phyloP scores from a whole-genome alignment of 2,797 vertebrate genomes.

The Trachops cirrhosus region DNA sequence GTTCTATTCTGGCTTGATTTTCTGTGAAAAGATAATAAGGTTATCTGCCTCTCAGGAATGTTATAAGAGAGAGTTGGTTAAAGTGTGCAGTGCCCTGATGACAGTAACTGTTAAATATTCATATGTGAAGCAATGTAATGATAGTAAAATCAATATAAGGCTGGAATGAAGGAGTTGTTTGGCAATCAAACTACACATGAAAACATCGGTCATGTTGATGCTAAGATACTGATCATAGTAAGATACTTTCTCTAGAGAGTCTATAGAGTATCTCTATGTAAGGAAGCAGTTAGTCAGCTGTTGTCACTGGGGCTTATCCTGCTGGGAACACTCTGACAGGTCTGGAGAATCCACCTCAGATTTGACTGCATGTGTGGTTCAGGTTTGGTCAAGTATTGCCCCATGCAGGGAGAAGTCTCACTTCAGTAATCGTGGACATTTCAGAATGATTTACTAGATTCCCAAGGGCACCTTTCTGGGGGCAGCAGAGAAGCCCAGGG shows the following conservation, averaged over 20 bases:
- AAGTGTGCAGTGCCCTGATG: not conserved
- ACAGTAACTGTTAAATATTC: conserved; percentile 38
- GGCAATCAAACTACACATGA: not conserved
- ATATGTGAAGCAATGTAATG: not conserved
- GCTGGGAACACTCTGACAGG: not conserved
- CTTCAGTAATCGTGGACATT: not conserved
- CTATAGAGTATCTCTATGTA: not conserved
- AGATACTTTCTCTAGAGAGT: not conserved
- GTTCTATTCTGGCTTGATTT: conserved; percentile 42
- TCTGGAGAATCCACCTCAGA: not conserved
- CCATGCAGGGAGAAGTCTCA: not conserved
- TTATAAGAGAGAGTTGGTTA: not conserved
- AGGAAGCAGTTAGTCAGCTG: not conserved
- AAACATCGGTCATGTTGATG: not conserved
- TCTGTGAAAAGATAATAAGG: conserved; percentile 9
- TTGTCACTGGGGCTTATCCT: not conserved
- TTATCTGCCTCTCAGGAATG: conserved; percentile 7
- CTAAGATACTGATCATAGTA: not conserved
- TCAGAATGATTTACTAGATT: not conserved
- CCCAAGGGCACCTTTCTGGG: not conserved
- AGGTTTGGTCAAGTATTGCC: not conserved
- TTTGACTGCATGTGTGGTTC: not conserved
- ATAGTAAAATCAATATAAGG: conserved; percentile 29
- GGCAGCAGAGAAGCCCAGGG: not conserved
- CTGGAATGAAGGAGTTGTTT: not conserved